Conservation (phyloP, 2,888 invertebrate genomes). For the Tryphoninae sp. region DNA sequence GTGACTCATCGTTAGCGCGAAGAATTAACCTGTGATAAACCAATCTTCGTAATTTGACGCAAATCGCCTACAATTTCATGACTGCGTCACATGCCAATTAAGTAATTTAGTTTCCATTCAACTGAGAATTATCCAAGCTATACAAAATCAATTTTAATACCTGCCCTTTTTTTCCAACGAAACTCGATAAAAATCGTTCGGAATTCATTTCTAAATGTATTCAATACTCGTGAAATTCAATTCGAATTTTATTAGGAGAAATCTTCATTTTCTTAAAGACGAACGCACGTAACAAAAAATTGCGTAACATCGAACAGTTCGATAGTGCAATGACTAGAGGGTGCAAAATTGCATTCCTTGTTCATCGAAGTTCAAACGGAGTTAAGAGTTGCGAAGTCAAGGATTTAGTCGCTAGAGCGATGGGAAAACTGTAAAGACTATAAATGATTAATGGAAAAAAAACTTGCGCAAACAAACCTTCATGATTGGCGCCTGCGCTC, state of each 20-base stretch:
- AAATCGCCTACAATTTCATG: not conserved
- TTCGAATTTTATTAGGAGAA: constrained; percentile 1
- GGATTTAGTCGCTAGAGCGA: not conserved
- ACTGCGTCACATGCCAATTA: not conserved
- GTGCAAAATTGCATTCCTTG: not conserved
- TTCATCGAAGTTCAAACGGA: not conserved
- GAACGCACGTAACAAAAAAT: not conserved
- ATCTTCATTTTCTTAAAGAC: not conserved
- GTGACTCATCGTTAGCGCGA: constrained; percentile 2
- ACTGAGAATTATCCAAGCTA: not conserved
- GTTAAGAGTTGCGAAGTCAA: not conserved
- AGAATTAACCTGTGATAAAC: not conserved
- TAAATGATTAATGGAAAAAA: constrained; percentile 1
- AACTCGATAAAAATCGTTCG: not conserved
- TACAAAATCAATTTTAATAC: not conserved
- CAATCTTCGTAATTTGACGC: constrained; percentile 1
- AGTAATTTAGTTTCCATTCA: not conserved
- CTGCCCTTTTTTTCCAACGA: not conserved
- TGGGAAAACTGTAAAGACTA: not conserved
- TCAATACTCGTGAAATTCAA: not conserved
- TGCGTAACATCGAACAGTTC: not conserved
- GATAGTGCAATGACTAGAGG: not conserved
- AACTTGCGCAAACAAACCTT: not conserved
- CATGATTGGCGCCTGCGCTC: not conserved
- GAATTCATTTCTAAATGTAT: not conserved